Percentiles rank a stretch among this genome's conserved stretches.
phyloP scores from a whole-genome alignment of 2,888 invertebrate species.

The Synergus japonicus region DNA sequence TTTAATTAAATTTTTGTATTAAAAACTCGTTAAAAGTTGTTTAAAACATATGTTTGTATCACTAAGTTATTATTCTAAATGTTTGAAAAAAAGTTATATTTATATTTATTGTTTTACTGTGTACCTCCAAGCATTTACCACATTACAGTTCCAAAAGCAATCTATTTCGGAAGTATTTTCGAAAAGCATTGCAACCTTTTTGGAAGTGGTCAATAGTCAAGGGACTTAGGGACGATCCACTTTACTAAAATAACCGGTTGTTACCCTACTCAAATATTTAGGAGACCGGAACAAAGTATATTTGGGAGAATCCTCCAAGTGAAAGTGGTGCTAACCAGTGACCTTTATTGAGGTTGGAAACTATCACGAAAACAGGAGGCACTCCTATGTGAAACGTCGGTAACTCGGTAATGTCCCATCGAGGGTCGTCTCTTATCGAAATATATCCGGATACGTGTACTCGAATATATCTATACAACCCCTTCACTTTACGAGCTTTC shows the following conservation, averaged over 20 bases:
- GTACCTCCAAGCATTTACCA: background rate
- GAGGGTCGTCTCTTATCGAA: conserved; percentile 31
- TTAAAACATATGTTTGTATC: too few species aligned
- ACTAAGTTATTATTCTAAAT: too few species aligned
- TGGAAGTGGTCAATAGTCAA: background rate
- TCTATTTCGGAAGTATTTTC: background rate
- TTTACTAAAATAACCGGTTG: conserved; percentile 1
- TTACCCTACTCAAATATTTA: conserved; percentile 31
- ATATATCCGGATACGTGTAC: background rate
- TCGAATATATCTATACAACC: conserved; percentile 5
- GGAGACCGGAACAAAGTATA: background rate
- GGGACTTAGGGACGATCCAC: background rate
- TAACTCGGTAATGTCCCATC: conserved; percentile 35
- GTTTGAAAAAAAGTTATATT: too few species aligned
- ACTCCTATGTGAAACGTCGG: background rate
- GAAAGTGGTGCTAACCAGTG: conserved; percentile 19
- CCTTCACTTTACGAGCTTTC: background rate
- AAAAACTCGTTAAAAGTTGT: too few species aligned
- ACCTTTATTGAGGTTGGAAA: conserved; percentile 15
- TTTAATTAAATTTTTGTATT: too few species aligned
- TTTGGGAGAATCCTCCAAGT: conserved; percentile 8
- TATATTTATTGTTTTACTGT: too few species aligned
- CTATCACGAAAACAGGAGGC: conserved; percentile 20
- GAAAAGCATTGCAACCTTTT: background rate
- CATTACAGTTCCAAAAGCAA: background rate